Percentiles rank a stretch among this genome's conserved stretches.
phyloP scores from a whole-genome alignment of 1,140 invertebrate genomes.

The Oryzaephilus surinamensis region DNA sequence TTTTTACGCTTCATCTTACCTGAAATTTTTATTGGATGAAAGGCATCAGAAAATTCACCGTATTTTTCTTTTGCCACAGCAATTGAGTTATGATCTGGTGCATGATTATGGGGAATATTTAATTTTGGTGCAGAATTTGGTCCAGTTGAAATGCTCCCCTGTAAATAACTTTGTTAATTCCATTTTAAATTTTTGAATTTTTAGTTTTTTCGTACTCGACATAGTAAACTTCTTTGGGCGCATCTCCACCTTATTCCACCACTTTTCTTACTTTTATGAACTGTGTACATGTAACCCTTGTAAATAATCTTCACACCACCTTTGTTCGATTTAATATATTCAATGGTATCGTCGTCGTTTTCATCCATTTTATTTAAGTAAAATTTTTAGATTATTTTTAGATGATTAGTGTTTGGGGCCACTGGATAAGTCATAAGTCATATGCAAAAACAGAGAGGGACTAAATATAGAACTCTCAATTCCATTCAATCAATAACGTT shows the following conservation, averaged over 20 bases:
- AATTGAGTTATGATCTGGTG: constrained; percentile 35
- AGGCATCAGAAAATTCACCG: constrained; percentile 21
- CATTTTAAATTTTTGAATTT: not conserved
- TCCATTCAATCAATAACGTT: constrained; percentile 16
- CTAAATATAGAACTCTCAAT: constrained; percentile 18
- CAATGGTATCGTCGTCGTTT: not conserved
- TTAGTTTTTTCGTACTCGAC: constrained; percentile 25
- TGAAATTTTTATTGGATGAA: too few relatives aligned
- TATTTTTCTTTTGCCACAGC: constrained; percentile 33
- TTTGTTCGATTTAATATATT: constrained; percentile 33
- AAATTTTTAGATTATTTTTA: too few relatives aligned
- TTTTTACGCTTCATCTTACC: too few relatives aligned
- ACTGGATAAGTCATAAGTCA: too few relatives aligned
- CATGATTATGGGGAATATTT: constrained; percentile 38
- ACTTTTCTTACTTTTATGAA: constrained; percentile 36
- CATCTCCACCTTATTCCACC: constrained; percentile 39
- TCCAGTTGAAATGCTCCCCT: constrained; percentile 35
- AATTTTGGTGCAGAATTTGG: constrained; percentile 30
- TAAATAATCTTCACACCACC: constrained; percentile 40
- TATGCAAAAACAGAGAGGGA: too few relatives aligned
- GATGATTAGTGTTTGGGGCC: too few relatives aligned
- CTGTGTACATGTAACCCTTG: constrained; percentile 38
- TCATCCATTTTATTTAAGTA: too few relatives aligned
- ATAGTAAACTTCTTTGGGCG: constrained; percentile 34
- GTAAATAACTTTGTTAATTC: not conserved